Conservation (phyloP, 1,140 invertebrate genomes). For the Lanistes nyassanus region DNA sequence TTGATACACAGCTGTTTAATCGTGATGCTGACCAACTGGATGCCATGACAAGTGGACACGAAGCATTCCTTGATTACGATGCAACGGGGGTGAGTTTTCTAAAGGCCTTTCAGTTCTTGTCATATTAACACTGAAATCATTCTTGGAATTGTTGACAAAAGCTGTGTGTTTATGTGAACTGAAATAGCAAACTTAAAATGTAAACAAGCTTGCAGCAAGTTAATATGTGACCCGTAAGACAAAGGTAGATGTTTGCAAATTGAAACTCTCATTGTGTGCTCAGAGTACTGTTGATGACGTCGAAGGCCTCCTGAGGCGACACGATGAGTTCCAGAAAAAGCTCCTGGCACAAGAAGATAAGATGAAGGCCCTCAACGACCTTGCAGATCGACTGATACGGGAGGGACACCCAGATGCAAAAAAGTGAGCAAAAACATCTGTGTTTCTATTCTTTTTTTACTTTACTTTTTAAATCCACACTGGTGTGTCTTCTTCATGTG, state of each 20-base stretch:
- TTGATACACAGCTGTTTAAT: slow-evolving; percentile 90
- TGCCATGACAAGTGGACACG: slow-evolving; percentile 91
- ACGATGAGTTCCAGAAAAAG: slow-evolving; percentile 94
- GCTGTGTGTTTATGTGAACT: no score
- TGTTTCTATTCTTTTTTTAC: neutral
- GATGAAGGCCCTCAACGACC: slow-evolving; percentile 85
- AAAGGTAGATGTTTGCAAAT: no score
- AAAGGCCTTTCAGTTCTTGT: no score
- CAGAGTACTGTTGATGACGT: slow-evolving; percentile 93
- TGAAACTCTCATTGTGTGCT: neutral
- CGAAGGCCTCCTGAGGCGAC: slow-evolving; percentile 91
- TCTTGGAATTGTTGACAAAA: no score
- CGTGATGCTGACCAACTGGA: slow-evolving; percentile 97
- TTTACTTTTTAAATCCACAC: no score
- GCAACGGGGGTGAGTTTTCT: slow-evolving; percentile 87
- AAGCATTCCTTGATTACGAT: slow-evolving; percentile 90
- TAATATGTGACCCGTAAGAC: no score
- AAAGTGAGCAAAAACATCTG: slow-evolving; percentile 72
- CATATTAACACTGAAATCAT: no score
- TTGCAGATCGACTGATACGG: slow-evolving; percentile 85
- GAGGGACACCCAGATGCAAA: slow-evolving; percentile 87
- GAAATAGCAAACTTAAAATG: no score
- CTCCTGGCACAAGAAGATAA: slow-evolving; percentile 93
- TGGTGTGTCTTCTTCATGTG: no score
- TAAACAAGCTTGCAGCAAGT: no score